Percentiles rank a stretch among this genome's conserved stretches.
Conservation (phyloP, 2,797 vertebrate species). For the Amphiprion clarkii region DNA sequence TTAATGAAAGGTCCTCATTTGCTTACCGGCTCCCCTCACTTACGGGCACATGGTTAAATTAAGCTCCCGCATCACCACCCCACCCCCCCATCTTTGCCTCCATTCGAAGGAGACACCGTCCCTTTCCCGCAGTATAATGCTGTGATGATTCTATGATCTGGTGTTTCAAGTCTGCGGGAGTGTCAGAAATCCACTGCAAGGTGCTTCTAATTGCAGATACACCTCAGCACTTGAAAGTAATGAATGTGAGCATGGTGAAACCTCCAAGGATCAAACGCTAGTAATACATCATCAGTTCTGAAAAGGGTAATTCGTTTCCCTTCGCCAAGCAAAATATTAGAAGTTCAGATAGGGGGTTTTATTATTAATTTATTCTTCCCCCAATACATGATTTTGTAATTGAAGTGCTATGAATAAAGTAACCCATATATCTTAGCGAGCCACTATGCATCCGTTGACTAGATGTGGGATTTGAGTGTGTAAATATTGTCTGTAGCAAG, state of each 20-base stretch:
- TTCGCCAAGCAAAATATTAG: conserved; percentile 89
- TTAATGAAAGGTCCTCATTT: conserved; percentile 88
- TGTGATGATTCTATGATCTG: conserved; percentile 85
- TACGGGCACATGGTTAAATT: conserved; percentile 84
- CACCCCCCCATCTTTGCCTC: conserved; percentile 65
- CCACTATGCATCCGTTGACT: conserved; percentile 80
- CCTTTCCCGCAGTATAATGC: conserved; percentile 81
- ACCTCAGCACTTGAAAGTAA: conserved; percentile 89
- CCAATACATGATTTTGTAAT: conserved; percentile 87
- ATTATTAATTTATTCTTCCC: conserved; percentile 87
- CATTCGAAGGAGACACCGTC: conserved; percentile 79
- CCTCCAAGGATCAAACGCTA: conserved; percentile 88
- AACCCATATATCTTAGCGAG: conserved; percentile 83
- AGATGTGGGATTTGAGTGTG: conserved; percentile 83
- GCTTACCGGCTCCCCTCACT: conserved; percentile 84
- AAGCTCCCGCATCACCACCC: conserved; percentile 61
- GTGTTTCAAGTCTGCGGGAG: conserved; percentile 86
- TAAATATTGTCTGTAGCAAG: conserved; percentile 84
- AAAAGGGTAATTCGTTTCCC: conserved; percentile 88
- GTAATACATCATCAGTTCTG: conserved; percentile 88
- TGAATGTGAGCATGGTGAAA: conserved; percentile 87
- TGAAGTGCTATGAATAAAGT: conserved; percentile 86
- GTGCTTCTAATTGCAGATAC: conserved; percentile 88
- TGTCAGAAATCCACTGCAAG: conserved; percentile 86
- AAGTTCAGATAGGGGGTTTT: conserved; percentile 86